These are phyloP conservation scores for Hypotaenidia philippensis DNA, from an alignment of 2,797 vertebrate species.

Conservation along the genomic window DNA sequence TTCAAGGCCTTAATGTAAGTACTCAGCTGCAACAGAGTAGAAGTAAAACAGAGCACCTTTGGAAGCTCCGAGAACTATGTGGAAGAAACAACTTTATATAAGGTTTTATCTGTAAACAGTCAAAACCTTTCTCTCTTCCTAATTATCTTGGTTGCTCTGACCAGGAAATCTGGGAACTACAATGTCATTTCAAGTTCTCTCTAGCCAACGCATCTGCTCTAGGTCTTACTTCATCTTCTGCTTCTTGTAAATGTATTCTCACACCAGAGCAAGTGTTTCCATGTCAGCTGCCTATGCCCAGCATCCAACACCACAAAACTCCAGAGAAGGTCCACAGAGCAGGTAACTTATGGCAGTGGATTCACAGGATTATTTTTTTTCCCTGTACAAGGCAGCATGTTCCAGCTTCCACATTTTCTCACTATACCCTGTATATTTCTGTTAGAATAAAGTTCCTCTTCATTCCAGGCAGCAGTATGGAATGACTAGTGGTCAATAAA, in stretches of 20 bases:
- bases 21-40: not conserved
- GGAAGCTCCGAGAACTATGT: not conserved
- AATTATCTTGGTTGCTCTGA: not conserved
- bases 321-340: not conserved
- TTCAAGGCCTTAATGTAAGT: not conserved
- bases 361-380: not conserved
- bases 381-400: not conserved
- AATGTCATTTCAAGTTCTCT: not conserved
- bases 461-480: not conserved
- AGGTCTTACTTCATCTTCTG: not conserved
- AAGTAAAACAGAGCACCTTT: not conserved
- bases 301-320: not conserved
- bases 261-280: accelerated
- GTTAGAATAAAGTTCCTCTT: conserved; percentile 32
- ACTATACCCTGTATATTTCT: not conserved
- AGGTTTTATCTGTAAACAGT: not conserved
- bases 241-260: not conserved
- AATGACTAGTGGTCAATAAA: not conserved
- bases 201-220: not conserved
- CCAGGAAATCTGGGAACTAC: not conserved
- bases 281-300: not conserved
- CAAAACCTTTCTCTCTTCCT: not conserved
- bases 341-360: not conserved
- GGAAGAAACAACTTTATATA: not conserved
- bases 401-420: not conserved